A percentile compares a stretch with the other conserved stretches of the same genome.
Evolutionary conservation across 2,113 vertebrate genomes (phyloP).

Genomic region (Cavia aperea): DNA sequence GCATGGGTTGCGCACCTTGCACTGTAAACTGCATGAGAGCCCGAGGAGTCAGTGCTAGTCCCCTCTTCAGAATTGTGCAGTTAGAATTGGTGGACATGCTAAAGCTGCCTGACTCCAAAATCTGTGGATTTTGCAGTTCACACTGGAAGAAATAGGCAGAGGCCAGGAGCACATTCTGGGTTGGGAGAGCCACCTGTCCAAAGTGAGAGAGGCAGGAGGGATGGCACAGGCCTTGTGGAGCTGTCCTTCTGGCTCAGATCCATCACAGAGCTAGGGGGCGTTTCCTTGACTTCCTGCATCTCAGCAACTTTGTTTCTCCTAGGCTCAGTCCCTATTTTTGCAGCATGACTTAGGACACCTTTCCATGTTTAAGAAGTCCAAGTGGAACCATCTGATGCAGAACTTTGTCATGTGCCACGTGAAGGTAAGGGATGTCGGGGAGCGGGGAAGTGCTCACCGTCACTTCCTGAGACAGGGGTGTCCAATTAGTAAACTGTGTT

Average conservation of each 20-base stretch:
- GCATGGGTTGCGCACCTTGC: not conserved
- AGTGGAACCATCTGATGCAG: constrained; percentile 76
- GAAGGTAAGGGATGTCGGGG: constrained; percentile 66
- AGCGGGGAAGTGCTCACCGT: not conserved
- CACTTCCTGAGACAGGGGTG: not conserved
- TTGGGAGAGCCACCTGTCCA: not conserved
- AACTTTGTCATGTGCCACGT: constrained; percentile 77
- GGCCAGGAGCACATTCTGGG: not conserved
- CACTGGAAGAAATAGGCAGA: not conserved
- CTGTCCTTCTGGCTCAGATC: not conserved
- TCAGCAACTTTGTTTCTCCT: constrained; percentile 24
- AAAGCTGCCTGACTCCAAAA: not conserved
- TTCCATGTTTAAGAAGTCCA: constrained; percentile 74
- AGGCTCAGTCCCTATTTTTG: constrained; percentile 75
- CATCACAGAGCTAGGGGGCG: not conserved
- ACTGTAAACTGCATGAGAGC: not conserved
- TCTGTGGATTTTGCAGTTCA: not conserved
- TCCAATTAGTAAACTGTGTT: not conserved
- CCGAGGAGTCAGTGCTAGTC: not conserved
- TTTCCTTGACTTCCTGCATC: not conserved
- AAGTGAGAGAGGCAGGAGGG: not conserved
- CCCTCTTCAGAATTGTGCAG: not conserved
- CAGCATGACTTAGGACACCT: constrained; percentile 78
- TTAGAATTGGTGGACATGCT: not conserved
- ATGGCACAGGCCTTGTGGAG: fast-evolving